A percentile compares a stretch with the other conserved stretches of the same genome.
phyloP scores from a whole-genome alignment of 2,113 vertebrate species.

The Hipposideros armiger region DNA sequence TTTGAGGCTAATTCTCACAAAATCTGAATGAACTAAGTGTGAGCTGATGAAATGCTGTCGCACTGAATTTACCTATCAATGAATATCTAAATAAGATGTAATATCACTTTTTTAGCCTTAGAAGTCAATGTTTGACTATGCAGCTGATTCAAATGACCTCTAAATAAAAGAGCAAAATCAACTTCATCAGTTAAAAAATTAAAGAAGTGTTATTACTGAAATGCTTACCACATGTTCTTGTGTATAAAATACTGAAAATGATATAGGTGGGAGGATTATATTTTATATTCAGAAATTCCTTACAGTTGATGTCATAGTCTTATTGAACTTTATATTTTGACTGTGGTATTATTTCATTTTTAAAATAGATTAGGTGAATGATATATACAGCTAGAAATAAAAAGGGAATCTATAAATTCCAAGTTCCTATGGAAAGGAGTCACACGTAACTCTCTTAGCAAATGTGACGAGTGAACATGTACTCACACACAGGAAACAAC shows the following conservation, averaged over 20 bases:
- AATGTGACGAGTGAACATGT: slow-evolving; percentile 39
- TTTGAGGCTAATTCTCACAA: not conserved
- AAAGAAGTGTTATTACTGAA: not conserved
- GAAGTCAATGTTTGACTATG: not conserved
- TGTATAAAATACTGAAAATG: slow-evolving; percentile 23
- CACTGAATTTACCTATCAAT: not conserved
- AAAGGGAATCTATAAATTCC: not conserved
- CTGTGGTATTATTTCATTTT: slow-evolving; percentile 59
- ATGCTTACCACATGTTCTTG: slow-evolving; percentile 48
- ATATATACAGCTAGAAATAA: slow-evolving; percentile 53
- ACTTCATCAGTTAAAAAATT: slow-evolving; percentile 40
- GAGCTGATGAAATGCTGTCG: not conserved
- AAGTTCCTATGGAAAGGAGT: slow-evolving; percentile 1
- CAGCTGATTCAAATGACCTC: not conserved
- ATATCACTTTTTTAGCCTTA: not conserved
- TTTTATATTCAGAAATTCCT: slow-evolving; percentile 72
- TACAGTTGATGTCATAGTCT: slow-evolving; percentile 39
- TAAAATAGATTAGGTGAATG: slow-evolving; percentile 58
- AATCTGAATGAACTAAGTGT: slow-evolving; percentile 50
- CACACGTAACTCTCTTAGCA: slow-evolving; percentile 38
- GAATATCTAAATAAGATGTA: slow-evolving; percentile 11
- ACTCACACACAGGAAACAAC: not conserved
- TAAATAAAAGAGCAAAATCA: slow-evolving; percentile 48
- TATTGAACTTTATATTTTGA: slow-evolving; percentile 64
- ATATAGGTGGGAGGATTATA: slow-evolving; percentile 19